These are phyloP conservation scores for Pao palembangensis DNA, from an alignment of 2,113 vertebrate genomes.

Conservation along the genomic window DNA sequence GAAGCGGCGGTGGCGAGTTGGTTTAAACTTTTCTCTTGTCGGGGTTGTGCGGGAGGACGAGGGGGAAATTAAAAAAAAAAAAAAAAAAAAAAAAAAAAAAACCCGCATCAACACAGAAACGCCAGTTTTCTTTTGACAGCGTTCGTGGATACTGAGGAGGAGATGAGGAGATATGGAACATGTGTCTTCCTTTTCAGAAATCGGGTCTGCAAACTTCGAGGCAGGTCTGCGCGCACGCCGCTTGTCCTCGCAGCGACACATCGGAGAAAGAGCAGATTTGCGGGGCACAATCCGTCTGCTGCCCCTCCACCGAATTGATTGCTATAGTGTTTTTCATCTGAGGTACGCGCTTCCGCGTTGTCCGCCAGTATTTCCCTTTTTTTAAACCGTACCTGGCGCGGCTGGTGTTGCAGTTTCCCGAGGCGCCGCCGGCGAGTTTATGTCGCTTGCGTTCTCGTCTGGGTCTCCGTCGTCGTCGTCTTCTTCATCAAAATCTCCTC, in stretches of 20 bases:
- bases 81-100: too few species aligned
- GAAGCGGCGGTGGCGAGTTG: slow-evolving; percentile 12
- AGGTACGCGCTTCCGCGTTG: slow-evolving; percentile 63
- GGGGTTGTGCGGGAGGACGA: slow-evolving; percentile 27
- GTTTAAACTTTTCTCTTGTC: slow-evolving; percentile 44
- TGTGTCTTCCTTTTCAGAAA: neutral
- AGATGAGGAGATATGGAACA: neutral
- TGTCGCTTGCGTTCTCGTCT: slow-evolving; percentile 82
- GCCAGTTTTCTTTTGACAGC: neutral
- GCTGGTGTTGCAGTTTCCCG: slow-evolving; percentile 75
- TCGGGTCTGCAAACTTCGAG: neutral
- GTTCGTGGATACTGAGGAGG: neutral
- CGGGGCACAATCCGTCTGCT: slow-evolving; percentile 14
- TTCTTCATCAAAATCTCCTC: slow-evolving; percentile 88
- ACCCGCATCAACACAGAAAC: neutral
- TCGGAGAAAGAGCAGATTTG: slow-evolving; percentile 1
- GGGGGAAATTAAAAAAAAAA: too few species aligned
- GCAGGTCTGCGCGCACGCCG: neutral
- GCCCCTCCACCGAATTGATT: neutral
- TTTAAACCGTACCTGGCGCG: slow-evolving; percentile 75
- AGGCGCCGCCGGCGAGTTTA: slow-evolving; percentile 80
- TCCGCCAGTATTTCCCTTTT: slow-evolving; percentile 57
- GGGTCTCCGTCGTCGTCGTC: slow-evolving; percentile 83
- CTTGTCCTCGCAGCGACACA: neutral
- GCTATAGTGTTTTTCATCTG: too few species aligned